These are phyloP conservation scores for Trichomycterus rosablanca DNA, from an alignment of 2,113 vertebrate species.

Conservation along the genomic window DNA sequence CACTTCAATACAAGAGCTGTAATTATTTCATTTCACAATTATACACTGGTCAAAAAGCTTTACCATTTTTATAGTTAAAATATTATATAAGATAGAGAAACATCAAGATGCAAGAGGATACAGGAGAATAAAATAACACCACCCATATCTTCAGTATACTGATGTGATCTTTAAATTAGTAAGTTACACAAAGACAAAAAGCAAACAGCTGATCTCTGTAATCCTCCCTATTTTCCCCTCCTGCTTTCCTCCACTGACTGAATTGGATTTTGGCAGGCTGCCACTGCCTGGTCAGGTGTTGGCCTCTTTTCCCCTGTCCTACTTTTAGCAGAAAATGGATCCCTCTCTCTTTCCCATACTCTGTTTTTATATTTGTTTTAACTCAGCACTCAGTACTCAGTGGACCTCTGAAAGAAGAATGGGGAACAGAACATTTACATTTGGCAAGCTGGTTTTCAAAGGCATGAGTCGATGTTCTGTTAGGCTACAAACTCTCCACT, in stretches of 20 bases:
- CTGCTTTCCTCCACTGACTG: conserved; percentile 29
- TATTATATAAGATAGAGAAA: too few relatives aligned
- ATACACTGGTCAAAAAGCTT: conserved; percentile 6
- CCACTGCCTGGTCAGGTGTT: conserved; percentile 63
- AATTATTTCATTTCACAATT: conserved; percentile 20
- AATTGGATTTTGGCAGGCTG: conserved; percentile 52
- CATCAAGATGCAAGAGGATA: too few relatives aligned
- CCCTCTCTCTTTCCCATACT: conserved; percentile 1
- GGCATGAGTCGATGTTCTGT: conserved; percentile 9
- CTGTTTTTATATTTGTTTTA: too few relatives aligned
- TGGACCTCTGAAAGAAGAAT: conserved; percentile 1
- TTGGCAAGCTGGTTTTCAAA: conserved; percentile 26
- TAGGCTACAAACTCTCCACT: conserved; percentile 1
- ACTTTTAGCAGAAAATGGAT: conserved; percentile 49
- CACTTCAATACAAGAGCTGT: conserved; percentile 22
- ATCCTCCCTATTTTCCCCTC: not conserved
- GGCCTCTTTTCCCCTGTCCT: conserved; percentile 56
- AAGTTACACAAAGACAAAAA: not conserved
- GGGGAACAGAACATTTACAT: conserved; percentile 2
- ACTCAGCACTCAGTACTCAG: conserved; percentile 1
- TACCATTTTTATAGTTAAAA: too few relatives aligned
- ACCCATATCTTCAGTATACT: not conserved
- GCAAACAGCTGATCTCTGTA: not conserved
- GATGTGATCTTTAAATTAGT: not conserved
- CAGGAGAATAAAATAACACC: not conserved